Conservation (phyloP, 2,797 vertebrate genomes). For the Spinus pinus region DNA sequence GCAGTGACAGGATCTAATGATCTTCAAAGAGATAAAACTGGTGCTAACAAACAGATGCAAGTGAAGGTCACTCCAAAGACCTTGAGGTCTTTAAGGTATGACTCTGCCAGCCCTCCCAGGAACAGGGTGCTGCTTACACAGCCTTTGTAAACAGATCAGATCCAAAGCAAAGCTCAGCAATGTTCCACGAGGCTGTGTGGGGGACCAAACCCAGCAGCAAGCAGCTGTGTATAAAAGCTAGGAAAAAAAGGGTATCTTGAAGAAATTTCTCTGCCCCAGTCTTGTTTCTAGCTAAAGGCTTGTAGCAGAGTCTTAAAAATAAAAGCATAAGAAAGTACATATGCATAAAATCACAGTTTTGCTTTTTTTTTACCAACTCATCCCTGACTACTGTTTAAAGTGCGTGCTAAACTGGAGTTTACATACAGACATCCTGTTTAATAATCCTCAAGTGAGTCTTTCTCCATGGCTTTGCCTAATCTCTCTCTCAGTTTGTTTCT, state of each 20-base stretch:
- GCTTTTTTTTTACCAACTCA: neutral
- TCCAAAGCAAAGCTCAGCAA: neutral
- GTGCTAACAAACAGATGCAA: neutral
- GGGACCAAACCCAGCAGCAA: neutral
- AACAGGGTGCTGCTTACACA: neutral
- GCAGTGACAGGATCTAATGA: neutral
- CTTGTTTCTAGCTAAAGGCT: neutral
- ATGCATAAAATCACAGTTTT: neutral
- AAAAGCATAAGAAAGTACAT: neutral
- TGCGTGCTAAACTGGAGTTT: neutral
- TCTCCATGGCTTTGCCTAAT: neutral
- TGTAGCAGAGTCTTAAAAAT: neutral
- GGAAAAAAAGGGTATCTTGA: neutral
- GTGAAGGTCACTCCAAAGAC: neutral
- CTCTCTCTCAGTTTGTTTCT: neutral
- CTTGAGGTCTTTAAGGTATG: neutral
- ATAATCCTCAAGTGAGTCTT: neutral
- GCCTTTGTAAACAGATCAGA: neutral
- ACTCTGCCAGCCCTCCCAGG: neutral
- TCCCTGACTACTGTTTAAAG: neutral
- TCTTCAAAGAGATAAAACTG: neutral
- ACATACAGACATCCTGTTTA: neutral
- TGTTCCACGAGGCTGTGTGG: neutral
- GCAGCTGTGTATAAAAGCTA: neutral
- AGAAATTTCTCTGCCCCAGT: neutral